phyloP scores from a whole-genome alignment of 2,113 vertebrate genomes.

The Camelus dromedarius region DNA sequence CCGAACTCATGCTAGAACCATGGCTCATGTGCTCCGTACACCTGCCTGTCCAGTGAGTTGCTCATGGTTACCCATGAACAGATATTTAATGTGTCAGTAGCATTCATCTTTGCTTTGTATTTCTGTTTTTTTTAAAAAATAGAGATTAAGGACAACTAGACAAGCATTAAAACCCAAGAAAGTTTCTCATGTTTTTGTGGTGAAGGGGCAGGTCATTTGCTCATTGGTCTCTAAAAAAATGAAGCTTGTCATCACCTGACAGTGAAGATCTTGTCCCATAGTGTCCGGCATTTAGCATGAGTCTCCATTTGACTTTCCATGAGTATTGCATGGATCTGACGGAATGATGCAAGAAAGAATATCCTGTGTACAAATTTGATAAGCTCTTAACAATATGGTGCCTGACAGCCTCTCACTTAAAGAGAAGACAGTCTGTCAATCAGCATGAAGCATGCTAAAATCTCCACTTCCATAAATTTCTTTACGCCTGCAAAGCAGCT shows the following conservation, averaged over 20 bases:
- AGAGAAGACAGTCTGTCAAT: conserved; percentile 75
- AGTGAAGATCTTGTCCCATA: not conserved
- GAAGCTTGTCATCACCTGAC: not conserved
- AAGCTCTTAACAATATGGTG: conserved; percentile 79
- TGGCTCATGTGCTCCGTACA: not conserved
- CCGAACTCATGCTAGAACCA: not conserved
- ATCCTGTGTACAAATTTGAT: conserved; percentile 78
- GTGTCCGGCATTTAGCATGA: not conserved
- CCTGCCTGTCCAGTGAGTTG: not conserved
- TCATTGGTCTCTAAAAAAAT: conserved; percentile 1
- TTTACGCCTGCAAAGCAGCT: conserved; percentile 67
- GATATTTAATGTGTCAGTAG: not conserved
- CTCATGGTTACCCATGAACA: not conserved
- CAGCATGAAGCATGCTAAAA: conserved; percentile 47
- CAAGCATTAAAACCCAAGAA: not conserved
- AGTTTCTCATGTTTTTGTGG: not conserved
- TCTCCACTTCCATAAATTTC: conserved; percentile 24
- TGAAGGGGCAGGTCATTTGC: not conserved
- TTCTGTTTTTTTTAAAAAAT: not conserved
- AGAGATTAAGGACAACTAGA: not conserved
- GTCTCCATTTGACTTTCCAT: not conserved
- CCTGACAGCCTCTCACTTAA: conserved; percentile 76
- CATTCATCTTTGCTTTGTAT: not conserved
- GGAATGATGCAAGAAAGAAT: conserved; percentile 68
- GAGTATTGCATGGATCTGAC: conserved; percentile 51